Conservation (phyloP, 2,113 vertebrate species). For the Dissostichus mawsoni region DNA sequence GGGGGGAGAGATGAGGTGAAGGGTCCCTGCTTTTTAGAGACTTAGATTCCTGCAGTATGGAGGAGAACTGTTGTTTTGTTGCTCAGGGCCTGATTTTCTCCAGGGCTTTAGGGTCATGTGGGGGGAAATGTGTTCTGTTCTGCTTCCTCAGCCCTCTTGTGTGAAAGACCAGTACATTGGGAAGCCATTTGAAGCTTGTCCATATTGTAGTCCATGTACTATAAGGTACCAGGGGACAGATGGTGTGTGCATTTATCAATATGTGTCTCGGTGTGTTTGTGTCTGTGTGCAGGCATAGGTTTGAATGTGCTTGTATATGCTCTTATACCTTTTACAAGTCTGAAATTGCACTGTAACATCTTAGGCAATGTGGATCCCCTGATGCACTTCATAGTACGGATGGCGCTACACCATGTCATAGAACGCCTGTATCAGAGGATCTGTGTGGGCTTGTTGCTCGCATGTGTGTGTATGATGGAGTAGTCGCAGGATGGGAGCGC, state of each 20-base stretch:
- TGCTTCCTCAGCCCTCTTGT: slow-evolving; percentile 68
- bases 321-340: slow-evolving; percentile 28
- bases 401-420: slow-evolving; percentile 35
- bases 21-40: slow-evolving; percentile 91
- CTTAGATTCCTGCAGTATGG: slow-evolving; percentile 86
- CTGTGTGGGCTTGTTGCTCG: slow-evolving; percentile 18
- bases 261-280: not conserved
- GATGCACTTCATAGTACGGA: slow-evolving; percentile 37
- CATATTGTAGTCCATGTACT: slow-evolving; percentile 52
- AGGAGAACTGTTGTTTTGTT: slow-evolving; percentile 71
- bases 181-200: slow-evolving; percentile 93
- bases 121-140: slow-evolving; percentile 32
- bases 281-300: not conserved
- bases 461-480: slow-evolving; percentile 9
- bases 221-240: slow-evolving; percentile 56
- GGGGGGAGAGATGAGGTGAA: slow-evolving; percentile 54
- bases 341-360: slow-evolving; percentile 28
- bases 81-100: slow-evolving; percentile 65
- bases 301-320: slow-evolving; percentile 9
- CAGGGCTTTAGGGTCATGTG: slow-evolving; percentile 77
- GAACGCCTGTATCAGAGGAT: slow-evolving; percentile 31
- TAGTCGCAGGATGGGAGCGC: slow-evolving; percentile 79
- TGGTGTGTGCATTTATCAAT: slow-evolving; percentile 28
- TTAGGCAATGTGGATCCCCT: slow-evolving; percentile 23
- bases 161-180: slow-evolving; percentile 84